Base-by-base conservation (phyloP, 1,140 invertebrate genomes). In the Drosophila mojavensis region DNA sequence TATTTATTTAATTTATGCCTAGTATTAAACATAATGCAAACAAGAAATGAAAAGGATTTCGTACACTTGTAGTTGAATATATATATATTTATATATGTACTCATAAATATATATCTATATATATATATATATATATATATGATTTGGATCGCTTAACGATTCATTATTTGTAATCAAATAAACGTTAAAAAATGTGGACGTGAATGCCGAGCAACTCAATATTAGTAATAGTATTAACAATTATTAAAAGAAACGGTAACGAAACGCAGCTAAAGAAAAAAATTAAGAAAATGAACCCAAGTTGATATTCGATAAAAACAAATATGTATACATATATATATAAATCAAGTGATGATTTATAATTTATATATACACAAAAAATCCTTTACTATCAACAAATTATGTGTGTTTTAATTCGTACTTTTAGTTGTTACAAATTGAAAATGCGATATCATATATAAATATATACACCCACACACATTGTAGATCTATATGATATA, bases 1-100 rank as follows among this genome's bases (percentile, higher is more conserved):
- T 88, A 88, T 88, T 88, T 88, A 88, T 88, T 88, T 88, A 78
- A 88, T 89, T 88, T 88, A 88, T 88, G 83, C 77, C 54, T 88
- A 88, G 83, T 88, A 88, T 88, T 89, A 88, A 86, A 77, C 43
- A 58, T 56, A 33, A 67, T 63, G 62, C 13, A 55, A 77, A 53
- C 15, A 53, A 60, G 56, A 55, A 50, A 17, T 54, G 51, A 13
- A 47, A 62, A 60, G 45, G 71, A 86, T 86, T 88, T 83, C 84
- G 69, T 88, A 65, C 45, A 75, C 67, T 75, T 75, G 72, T 70
- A 88, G 82, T 88, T 82, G 76, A 88, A 82, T 75, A 86, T 81
- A 83, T 63, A 33, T 33, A 9, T 33, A 51, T 6, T 6, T n/a
- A n/a, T n/a, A n/a, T n/a, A n/a, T n/a, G n/a, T n/a, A n/a, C n/a